phyloP scores from a whole-genome alignment of 2,797 vertebrate species.

The Muscicapa striata region DNA sequence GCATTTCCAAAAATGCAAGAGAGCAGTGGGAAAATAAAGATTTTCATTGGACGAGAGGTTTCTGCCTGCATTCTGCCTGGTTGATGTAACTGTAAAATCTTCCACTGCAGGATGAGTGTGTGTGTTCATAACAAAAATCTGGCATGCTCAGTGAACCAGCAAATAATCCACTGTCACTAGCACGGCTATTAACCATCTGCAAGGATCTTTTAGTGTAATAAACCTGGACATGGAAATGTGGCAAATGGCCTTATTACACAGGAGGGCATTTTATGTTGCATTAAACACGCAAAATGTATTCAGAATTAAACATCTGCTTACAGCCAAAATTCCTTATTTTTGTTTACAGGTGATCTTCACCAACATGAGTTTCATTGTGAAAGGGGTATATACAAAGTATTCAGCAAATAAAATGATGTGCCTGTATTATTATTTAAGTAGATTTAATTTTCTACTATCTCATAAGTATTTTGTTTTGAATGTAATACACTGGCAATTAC shows the following conservation, averaged over 20 bases:
- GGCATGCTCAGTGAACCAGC: neutral
- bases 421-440: neutral
- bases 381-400: neutral
- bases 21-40: neutral
- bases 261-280: conserved; percentile 11
- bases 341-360: neutral
- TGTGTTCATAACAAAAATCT: neutral
- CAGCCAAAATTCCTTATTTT: neutral
- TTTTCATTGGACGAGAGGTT: neutral
- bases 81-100: neutral
- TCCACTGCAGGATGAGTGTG: neutral
- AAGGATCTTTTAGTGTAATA: neutral
- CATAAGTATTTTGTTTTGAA: neutral
- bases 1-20: neutral
- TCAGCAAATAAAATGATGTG: neutral
- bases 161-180: neutral
- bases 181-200: conserved; percentile 13
- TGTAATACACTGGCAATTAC: neutral
- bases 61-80: neutral
- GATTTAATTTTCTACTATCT: neutral
- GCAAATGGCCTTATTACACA: neutral
- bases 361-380: neutral
- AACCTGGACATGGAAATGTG: conserved; percentile 13
- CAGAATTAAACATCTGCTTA: conserved; percentile 8
- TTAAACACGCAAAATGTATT: neutral